Evolutionary conservation across 2,888 invertebrate genomes (phyloP), one percentile per base, ranked within the genome.

Genomic region (Parapristionchus giblindavisi): DNA sequence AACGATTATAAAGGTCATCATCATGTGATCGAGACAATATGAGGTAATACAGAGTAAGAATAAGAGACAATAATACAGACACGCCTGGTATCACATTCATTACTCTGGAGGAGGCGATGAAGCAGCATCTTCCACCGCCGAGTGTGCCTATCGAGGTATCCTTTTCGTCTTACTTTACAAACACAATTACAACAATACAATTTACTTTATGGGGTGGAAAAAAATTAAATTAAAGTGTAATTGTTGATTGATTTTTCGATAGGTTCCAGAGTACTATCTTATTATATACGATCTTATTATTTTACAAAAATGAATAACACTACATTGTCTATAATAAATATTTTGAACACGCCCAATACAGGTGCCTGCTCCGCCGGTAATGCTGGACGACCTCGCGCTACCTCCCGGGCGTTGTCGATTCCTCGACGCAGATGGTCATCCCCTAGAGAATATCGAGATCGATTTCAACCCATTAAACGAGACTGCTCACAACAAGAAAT

Each of bases 41-140:
- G n/a, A n/a, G n/a, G n/a, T n/a, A n/a, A n/a, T n/a, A n/a, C n/a
- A n/a, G n/a, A n/a, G n/a, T n/a, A n/a, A n/a, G n/a, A n/a, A 21
- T 52, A 24, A 52, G 52, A 52, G 4, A 52, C 24, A 43, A 11
- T 27, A 2, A 40, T 63, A 1, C 43, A 63, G 63, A 5, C 14
- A 27, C 40, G 24, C 63, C 63, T 6, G 63, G 63, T 2, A 11
- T 40, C 43, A 6, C 21, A 3, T 14, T 61, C 4, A 34, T 63
- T 27, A 63, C 63, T 24, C 63, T 63, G 6, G 63, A 63, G 5
- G 40, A 63, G 14, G 63, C 63, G 24, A 63, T 63, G 63, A 11
- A n/a, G 40, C 63, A 63, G 27, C 66, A 66, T 8, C 66, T 66
- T 17, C 66, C 66, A n/a, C 66, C 51, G 3, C 66, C 66, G 17